A percentile compares a stretch with the other conserved stretches of the same genome.
Evolutionary conservation across 2,113 vertebrate genomes (phyloP).

Genomic region (Perca fluviatilis): DNA sequence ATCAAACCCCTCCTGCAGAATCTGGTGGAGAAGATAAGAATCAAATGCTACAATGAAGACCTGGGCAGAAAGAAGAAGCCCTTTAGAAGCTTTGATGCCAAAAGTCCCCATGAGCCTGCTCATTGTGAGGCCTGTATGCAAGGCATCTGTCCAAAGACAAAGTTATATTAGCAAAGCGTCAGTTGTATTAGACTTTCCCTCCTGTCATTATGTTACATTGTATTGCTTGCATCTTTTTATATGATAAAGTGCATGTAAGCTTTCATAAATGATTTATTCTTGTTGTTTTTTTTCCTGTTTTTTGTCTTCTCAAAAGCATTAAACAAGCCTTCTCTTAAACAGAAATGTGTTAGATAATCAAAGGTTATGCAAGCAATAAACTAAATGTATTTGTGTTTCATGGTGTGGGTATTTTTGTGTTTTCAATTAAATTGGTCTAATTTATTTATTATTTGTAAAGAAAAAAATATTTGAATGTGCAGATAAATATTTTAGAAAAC

Average conservation of each 20-base stretch:
- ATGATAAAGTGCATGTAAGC: neutral
- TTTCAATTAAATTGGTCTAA: neutral
- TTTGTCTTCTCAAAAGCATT: neutral
- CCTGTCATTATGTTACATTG: neutral
- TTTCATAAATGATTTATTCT: too few relatives aligned
- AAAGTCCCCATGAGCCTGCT: slow-evolving; percentile 73
- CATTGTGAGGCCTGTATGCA: slow-evolving; percentile 87
- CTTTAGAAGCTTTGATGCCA: slow-evolving; percentile 38
- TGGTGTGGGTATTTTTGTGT: neutral
- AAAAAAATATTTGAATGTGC: neutral
- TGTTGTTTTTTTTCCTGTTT: neutral
- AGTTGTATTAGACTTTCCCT: neutral
- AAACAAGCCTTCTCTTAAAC: neutral
- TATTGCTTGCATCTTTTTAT: neutral
- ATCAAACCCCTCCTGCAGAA: slow-evolving; percentile 83
- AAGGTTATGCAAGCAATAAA: neutral
- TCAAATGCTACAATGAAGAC: slow-evolving; percentile 81
- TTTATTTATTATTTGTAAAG: neutral
- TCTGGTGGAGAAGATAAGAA: slow-evolving; percentile 85
- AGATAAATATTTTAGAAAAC: neutral
- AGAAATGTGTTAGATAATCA: neutral
- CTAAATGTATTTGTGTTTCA: neutral
- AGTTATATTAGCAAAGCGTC: neutral
- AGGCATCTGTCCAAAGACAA: slow-evolving; percentile 63
- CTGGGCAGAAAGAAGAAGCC: neutral